Percentiles rank a stretch among this genome's conserved stretches.
Conservation (phyloP, 2,888 invertebrate species). For the Pollenia griseotomentosa region DNA sequence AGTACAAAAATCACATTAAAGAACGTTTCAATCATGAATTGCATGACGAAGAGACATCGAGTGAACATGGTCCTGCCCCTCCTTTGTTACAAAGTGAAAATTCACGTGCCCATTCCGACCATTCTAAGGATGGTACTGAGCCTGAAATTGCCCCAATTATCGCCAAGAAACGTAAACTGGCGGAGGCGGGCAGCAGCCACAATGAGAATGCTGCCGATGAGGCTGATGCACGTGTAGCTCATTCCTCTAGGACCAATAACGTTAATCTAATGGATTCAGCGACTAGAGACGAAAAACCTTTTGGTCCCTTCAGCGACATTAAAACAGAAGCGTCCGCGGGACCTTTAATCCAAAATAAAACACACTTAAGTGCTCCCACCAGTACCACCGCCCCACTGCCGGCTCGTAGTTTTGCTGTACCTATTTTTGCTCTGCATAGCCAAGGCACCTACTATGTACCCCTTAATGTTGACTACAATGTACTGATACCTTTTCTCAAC, state of each 20-base stretch:
- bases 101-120: constrained; percentile 82
- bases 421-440: constrained; percentile 96
- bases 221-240: constrained; percentile 67
- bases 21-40: constrained; percentile 90
- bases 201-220: constrained; percentile 67
- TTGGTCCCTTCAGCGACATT: constrained; percentile 80
- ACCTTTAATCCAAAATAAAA: constrained; percentile 62
- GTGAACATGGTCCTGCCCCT: constrained; percentile 83
- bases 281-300: constrained; percentile 78
- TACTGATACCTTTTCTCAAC: constrained; percentile 89
- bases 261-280: constrained; percentile 24
- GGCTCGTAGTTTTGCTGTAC: constrained; percentile 86
- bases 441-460: constrained; percentile 95
- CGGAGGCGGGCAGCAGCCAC: constrained; percentile 76
- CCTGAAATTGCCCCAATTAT: constrained; percentile 82
- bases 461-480: constrained; percentile 90
- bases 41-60: constrained; percentile 83
- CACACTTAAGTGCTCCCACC: constrained; percentile 69
- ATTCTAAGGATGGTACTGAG: constrained; percentile 83
- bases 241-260: constrained; percentile 72
- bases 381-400: constrained; percentile 75
- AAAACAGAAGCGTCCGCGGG: constrained; percentile 78
- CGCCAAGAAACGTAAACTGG: constrained; percentile 82
- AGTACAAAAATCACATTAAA: constrained; percentile 97
- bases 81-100: constrained; percentile 82